These are phyloP conservation scores for Rafetus swinhoei DNA, from an alignment of 2,113 vertebrate genomes.

Conservation along the genomic window DNA sequence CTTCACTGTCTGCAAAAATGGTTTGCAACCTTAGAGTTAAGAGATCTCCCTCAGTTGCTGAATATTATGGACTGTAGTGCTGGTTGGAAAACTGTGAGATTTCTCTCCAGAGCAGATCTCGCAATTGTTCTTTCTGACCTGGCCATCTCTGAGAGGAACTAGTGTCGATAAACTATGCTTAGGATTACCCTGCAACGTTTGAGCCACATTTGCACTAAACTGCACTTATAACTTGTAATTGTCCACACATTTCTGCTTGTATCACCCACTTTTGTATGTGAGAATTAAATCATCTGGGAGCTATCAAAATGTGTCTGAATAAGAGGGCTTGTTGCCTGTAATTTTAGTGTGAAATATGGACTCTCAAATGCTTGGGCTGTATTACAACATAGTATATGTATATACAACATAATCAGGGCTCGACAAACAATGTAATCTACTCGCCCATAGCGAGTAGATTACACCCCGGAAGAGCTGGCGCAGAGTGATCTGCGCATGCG, in stretches of 20 bases:
- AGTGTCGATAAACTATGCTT: neutral
- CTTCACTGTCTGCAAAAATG: neutral
- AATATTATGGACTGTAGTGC: neutral
- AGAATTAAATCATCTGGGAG: neutral
- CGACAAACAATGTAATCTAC: too few relatives aligned
- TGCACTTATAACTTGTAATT: neutral
- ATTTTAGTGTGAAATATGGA: neutral
- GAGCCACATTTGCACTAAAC: neutral
- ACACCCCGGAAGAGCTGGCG: too few relatives aligned
- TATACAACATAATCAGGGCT: too few relatives aligned
- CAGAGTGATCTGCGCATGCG: too few relatives aligned
- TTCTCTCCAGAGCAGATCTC: neutral
- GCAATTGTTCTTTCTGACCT: neutral
- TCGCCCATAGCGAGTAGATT: too few relatives aligned
- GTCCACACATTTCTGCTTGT: neutral
- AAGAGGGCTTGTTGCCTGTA: neutral
- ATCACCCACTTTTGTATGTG: neutral
- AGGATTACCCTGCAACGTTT: neutral
- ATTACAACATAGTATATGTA: neutral
- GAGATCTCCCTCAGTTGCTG: neutral
- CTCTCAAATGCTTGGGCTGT: neutral
- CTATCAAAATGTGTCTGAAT: neutral
- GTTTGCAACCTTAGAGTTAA: neutral
- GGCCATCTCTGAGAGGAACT: neutral
- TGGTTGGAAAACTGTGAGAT: neutral